Percentiles rank a stretch among this genome's conserved stretches.
Conservation (phyloP, 2,797 vertebrate genomes). For the Sebastes kiyomatsui region DNA sequence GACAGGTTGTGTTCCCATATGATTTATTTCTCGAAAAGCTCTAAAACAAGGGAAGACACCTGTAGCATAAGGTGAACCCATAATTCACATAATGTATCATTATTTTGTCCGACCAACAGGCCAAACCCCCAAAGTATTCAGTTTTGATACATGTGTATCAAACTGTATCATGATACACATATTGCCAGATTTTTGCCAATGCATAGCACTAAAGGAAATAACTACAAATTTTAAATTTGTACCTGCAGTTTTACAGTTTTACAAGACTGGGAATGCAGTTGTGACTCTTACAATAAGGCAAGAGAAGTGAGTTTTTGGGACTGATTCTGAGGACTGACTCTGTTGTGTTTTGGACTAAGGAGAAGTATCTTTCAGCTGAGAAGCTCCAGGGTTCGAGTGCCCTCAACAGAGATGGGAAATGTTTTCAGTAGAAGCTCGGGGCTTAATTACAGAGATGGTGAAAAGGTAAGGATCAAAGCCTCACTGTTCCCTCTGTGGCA, state of each 20-base stretch:
- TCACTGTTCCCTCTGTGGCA: slow-evolving; percentile 29
- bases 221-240: not conserved
- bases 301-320: not conserved
- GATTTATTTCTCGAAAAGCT: not conserved
- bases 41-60: not conserved
- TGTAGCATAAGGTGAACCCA: not conserved
- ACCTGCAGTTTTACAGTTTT: not conserved
- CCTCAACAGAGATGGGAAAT: slow-evolving; percentile 13
- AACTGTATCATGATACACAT: too few relatives aligned
- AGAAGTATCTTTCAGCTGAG: not conserved
- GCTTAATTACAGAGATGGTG: slow-evolving; percentile 56
- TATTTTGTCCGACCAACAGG: not conserved
- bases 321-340: not conserved
- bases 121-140: not conserved
- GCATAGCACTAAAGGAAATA: too few relatives aligned
- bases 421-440: slow-evolving; percentile 19
- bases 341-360: not conserved
- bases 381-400: not conserved
- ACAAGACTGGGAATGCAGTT: not conserved
- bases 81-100: not conserved
- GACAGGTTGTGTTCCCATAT: not conserved
- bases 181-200: too few relatives aligned
- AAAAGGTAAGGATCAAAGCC: slow-evolving; percentile 66
- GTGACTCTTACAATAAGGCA: not conserved
- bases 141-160: too few relatives aligned